Evolutionary conservation across 2,113 vertebrate species (phyloP).

Genomic region (Bos indicus): DNA sequence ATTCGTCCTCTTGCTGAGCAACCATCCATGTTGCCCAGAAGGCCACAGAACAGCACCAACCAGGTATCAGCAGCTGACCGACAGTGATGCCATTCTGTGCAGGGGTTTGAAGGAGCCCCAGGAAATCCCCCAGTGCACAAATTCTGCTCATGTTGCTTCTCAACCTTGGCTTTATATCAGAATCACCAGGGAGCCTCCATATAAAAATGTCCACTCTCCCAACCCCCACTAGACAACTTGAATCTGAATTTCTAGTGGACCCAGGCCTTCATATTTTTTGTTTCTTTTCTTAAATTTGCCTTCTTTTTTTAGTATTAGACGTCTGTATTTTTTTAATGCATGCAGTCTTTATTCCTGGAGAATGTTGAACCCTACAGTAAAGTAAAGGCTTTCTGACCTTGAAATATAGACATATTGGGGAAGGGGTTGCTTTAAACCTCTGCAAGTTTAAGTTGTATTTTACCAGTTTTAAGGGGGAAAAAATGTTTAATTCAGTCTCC

Average conservation of each 20-base stretch:
- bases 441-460: background rate
- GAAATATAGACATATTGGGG: background rate
- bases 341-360: background rate
- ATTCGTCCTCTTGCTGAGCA: background rate
- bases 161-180: background rate
- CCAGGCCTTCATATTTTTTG: background rate
- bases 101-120: background rate
- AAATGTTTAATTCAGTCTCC: background rate
- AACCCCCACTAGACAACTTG: background rate
- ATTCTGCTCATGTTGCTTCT: background rate
- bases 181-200: background rate
- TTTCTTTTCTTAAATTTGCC: background rate
- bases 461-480: background rate
- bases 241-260: constrained; percentile 4
- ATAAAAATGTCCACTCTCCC: background rate
- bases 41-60: background rate
- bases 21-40: background rate
- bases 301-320: background rate
- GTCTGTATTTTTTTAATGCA: background rate
- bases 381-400: background rate
- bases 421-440: background rate
- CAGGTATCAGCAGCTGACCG: background rate
- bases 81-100: background rate
- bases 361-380: background rate
- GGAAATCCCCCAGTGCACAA: background rate